Base-by-base conservation (phyloP, 2,113 vertebrate species). In the Cairina moschata region DNA sequence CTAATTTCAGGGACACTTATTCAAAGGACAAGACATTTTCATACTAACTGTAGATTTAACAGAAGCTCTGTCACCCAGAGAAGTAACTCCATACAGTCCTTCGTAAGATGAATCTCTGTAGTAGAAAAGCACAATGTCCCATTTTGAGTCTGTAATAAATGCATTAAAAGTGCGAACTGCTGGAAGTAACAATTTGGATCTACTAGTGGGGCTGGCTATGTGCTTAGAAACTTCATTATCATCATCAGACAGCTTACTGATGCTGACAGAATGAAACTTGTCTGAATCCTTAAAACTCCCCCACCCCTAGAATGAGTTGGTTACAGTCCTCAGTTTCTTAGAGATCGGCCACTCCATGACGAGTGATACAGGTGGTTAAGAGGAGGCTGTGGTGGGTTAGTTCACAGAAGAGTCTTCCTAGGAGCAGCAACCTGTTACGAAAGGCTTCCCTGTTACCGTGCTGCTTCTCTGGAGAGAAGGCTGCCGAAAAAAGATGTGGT, bases 261-360 rank as follows among this genome's bases (percentile, higher is more conserved):
- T 88, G 91, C 81, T 65, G 56, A 90, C 73, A 97, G 83, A 95
- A 84, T n/a, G 15, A 86, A 95, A 73, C 56, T 60, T 74, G 71
- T 72, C 31, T 25, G 67, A 72, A n/a, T 29, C 90, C 14, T 62
- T 95, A 94, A 91, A 96, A 80, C 44, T 66, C 62, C 83, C 59
- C 83, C 82, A 86, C 20, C 36, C 31, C 55, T 28, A 34, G 56
- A 46, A 42, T 32, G 83, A 82, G 38, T 42, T 28, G 83, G 79
- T n/a, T 44, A 42, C 23, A 91, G 34, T 23, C 50, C 79, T 94
- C 9, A 21, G 93, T 92, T 96, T 63, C 36, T 66, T 83, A 73
- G 36, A 63, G 91, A 96, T 73, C 67, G 83, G 60, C 17, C 74
- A 88, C 34, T 65, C 54, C 81, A 66, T 91, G 79, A 93, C 74